Base-by-base conservation (phyloP, 1,140 invertebrate species). In the Brachionus calyciflorus region DNA sequence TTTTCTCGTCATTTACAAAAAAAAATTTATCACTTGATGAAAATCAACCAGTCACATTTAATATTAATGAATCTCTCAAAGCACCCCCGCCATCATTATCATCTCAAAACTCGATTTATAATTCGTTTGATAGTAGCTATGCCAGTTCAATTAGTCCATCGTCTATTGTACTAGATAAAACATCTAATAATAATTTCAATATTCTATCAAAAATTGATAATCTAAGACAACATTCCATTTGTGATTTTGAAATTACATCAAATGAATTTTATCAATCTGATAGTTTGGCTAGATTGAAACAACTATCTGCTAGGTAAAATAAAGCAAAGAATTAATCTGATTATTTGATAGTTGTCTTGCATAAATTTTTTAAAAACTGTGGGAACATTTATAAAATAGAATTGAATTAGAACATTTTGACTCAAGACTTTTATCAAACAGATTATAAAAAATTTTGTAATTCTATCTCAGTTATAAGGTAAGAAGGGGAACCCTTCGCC, bases 201-300 rank as follows among this genome's bases (percentile, higher is more conserved):
- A 65, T 65, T 44, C 28, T 65, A 44, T 65, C 60, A 4, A 65
- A 65, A 65, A 41, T 65, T 1, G 60, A 65, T 7, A 65, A 63
- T 19, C 9, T 63, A 40, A 28, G 40, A 19, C 57, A 63, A 3
- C 28, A 63, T 40, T 7, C 57, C 33, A 63, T 63, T 9, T 37
- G 21, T 37, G 40, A 21, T 33, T 63, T 65, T 12, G 60, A 65
- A 40, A 19, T 6, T 19, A 37, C 17, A n/a, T 63, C 57, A 21
- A 63, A 17, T 44, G 60, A 65, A 10, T 26, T 65, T 21, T 44
- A 44, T 46, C 5, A 2, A 14, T 26, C 60, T 9, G 60, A 65
- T 10, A 24, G n/a, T 24, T 46, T 44, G 21, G 44, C 19, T 10
- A 44, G 7, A 24, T 44, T 28, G 3, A 65, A 65, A 28, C 60